Conservation (phyloP, 2,888 invertebrate genomes). For the Drosophila gaucha region DNA sequence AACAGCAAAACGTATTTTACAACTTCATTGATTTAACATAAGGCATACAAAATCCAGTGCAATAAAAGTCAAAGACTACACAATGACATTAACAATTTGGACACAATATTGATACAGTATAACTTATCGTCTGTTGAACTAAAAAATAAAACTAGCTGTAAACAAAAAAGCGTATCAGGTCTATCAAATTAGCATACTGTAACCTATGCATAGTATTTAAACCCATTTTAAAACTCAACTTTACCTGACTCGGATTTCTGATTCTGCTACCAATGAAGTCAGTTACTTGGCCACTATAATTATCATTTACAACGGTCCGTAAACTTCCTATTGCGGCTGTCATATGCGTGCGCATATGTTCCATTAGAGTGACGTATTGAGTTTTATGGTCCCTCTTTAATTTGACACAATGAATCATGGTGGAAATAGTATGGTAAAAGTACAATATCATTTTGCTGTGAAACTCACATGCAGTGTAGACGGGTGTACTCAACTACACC, state of each 20-base stretch:
- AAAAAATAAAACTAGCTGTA: too few species aligned
- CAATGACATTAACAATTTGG: neutral
- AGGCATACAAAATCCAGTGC: neutral
- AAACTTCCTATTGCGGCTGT: constrained; percentile 10
- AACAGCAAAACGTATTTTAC: constrained; percentile 11
- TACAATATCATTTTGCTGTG: constrained; percentile 6
- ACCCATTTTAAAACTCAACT: too few species aligned
- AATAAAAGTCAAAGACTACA: constrained; percentile 32
- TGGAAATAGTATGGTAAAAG: neutral
- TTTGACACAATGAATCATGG: constrained; percentile 33
- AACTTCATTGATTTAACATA: neutral
- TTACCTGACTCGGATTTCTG: too few species aligned
- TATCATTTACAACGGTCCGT: constrained; percentile 19
- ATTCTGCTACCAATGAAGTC: neutral
- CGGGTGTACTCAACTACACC: neutral
- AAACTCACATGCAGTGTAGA: neutral
- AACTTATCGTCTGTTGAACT: constrained; percentile 33
- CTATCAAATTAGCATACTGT: too few species aligned
- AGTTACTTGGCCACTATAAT: constrained; percentile 6
- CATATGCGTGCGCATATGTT: neutral
- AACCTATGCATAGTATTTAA: too few species aligned
- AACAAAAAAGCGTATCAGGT: too few species aligned
- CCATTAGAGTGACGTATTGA: constrained; percentile 14
- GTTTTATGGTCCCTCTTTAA: constrained; percentile 23
- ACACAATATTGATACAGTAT: neutral